Conservation (phyloP, 2,797 vertebrate species). For the Astyanax mexicanus region DNA sequence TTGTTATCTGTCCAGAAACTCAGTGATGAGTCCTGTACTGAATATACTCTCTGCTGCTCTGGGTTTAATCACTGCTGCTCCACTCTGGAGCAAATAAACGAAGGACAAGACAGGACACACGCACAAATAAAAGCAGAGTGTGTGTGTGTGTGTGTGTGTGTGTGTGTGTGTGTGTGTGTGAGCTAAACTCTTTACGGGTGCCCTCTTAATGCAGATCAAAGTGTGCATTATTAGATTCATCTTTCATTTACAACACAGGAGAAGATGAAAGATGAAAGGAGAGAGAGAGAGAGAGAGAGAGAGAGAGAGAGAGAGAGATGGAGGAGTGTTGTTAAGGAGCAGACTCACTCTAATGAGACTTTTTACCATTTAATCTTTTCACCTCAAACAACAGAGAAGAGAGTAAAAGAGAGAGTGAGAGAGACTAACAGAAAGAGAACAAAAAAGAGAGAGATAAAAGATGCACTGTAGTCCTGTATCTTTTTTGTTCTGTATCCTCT, state of each 20-base stretch:
- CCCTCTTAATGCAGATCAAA: slow-evolving; percentile 34
- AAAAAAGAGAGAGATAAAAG: slow-evolving; percentile 1
- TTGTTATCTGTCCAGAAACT: no score
- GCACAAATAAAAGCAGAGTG: neutral
- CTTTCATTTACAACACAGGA: slow-evolving; percentile 41
- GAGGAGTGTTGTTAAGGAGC: neutral
- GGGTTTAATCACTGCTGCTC: neutral
- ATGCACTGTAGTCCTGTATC: no score
- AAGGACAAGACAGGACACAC: neutral
- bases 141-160: neutral
- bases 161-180: neutral
- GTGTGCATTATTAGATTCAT: slow-evolving; percentile 27
- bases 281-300: slow-evolving; percentile 8
- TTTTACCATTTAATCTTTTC: neutral
- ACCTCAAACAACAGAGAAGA: neutral
- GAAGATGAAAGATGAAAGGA: slow-evolving; percentile 37
- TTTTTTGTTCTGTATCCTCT: no score
- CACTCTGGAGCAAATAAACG: neutral
- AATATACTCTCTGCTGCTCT: no score
- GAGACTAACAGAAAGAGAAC: slow-evolving; percentile 16
- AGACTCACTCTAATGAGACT: neutral
- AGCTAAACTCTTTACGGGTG: slow-evolving; percentile 20
- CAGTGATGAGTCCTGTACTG: no score
- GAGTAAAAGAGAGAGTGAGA: slow-evolving; percentile 9
- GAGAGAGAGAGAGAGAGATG: slow-evolving; percentile 9